These are phyloP conservation scores for Pantherophis vulpinus DNA, from an alignment of 2,797 vertebrate species.

Conservation along the genomic window DNA sequence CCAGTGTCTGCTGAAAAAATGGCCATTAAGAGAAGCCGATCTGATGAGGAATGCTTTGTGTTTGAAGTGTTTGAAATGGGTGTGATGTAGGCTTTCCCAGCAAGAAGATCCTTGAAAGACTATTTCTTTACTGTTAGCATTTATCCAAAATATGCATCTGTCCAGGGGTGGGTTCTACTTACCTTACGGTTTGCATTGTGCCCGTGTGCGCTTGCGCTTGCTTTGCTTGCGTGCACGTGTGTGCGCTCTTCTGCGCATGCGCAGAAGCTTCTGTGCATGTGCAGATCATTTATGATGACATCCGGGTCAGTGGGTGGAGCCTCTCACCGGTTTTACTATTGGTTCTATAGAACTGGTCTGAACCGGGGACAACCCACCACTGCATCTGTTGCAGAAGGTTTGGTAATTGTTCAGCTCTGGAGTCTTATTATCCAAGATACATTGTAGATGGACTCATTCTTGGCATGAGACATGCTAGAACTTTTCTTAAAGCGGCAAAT, in stretches of 20 bases:
- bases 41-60: not conserved
- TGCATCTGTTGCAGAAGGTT: not conserved
- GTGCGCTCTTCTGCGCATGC: too few species aligned
- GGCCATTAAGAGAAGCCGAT: not conserved
- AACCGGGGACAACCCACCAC: too few species aligned
- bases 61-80: not conserved
- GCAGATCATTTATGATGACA: too few species aligned
- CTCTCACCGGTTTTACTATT: too few species aligned
- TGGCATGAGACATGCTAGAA: not conserved
- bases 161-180: not conserved
- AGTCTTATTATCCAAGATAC: not conserved
- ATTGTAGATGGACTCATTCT: not conserved
- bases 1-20: not conserved
- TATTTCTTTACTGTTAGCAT: not conserved
- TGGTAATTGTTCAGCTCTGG: not conserved
- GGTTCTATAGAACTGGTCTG: too few species aligned
- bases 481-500: not conserved
- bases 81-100: not conserved
- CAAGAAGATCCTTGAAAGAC: not conserved
- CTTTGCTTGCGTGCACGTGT: too few species aligned
- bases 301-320: too few species aligned
- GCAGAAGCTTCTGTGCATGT: too few species aligned
- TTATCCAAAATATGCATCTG: not conserved
- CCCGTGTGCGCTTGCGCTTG: too few species aligned
- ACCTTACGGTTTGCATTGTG: too few species aligned